phyloP scores from a whole-genome alignment of 2,797 vertebrate genomes.

The Muraenolepis orangiensis region DNA sequence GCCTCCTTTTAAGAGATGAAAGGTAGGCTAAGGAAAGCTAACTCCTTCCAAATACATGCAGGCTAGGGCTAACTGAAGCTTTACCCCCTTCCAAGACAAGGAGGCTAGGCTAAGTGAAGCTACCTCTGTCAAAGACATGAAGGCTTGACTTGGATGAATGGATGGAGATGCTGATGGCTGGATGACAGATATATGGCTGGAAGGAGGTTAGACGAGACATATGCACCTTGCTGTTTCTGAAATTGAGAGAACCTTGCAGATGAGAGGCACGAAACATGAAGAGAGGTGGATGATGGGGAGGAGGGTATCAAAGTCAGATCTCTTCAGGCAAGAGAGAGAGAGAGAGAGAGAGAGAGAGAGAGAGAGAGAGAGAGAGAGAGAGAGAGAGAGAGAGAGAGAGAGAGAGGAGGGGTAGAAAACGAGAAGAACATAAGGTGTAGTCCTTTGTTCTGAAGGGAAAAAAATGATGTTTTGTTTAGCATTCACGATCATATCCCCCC shows the following conservation, averaged over 20 bases:
- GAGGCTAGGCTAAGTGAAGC: too few species aligned
- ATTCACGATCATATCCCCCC: constrained; percentile 12
- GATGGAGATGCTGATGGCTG: neutral
- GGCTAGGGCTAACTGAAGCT: too few species aligned
- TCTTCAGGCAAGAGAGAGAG: constrained; percentile 20
- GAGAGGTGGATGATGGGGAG: neutral
- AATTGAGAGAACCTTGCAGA: neutral
- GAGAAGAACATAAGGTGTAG: constrained; percentile 25
- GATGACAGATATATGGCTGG: neutral
- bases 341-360: neutral
- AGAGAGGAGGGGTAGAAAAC: neutral
- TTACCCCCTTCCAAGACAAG: too few species aligned
- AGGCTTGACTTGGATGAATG: too few species aligned
- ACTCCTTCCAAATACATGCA: too few species aligned
- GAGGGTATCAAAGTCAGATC: constrained; percentile 36
- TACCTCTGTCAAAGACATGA: neutral
- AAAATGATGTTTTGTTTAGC: constrained; percentile 15
- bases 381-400: too few species aligned
- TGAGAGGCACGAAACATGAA: neutral
- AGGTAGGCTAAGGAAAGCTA: neutral
- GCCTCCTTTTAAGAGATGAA: neutral
- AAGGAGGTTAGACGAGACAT: neutral
- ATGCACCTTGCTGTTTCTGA: constrained; percentile 26
- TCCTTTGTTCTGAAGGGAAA: constrained; percentile 26
- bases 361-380: neutral